These are phyloP conservation scores for Drosophila mimica DNA, from an alignment of 2,888 invertebrate genomes.

Conservation along the genomic window DNA sequence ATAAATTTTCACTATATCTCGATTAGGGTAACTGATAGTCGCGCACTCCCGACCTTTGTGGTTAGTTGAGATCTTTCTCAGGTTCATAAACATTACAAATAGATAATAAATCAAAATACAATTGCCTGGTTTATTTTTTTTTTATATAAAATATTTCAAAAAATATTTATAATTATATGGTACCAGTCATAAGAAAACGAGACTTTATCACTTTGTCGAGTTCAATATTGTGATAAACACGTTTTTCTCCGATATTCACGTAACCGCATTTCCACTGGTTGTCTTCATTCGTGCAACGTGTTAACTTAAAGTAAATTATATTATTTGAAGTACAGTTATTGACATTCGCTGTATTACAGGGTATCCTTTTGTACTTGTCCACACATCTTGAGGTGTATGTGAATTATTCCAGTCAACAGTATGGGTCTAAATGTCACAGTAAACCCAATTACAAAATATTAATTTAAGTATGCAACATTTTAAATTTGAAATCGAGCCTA, in stretches of 20 bases:
- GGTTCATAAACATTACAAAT: background rate
- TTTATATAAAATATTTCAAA: conserved; percentile 4
- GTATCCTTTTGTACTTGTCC: background rate
- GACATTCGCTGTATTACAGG: background rate
- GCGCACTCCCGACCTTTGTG: background rate
- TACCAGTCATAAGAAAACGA: background rate
- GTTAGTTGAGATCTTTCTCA: background rate
- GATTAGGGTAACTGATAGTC: background rate
- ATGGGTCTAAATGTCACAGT: background rate
- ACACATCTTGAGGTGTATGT: background rate
- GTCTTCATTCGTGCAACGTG: background rate
- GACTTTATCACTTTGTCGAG: background rate
- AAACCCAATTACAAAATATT: background rate
- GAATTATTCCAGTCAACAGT: background rate
- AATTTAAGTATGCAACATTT: background rate
- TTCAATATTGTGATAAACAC: background rate
- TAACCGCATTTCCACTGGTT: background rate
- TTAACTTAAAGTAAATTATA: background rate
- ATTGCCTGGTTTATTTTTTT: background rate
- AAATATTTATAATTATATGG: background rate
- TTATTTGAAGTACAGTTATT: background rate
- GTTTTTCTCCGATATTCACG: background rate
- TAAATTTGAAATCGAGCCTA: background rate
- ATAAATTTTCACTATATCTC: background rate
- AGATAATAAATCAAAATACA: background rate